Evolutionary conservation across 2,888 invertebrate genomes (phyloP), one percentile per base, ranked within the genome.

Genomic region (Plagodis pulveraria): DNA sequence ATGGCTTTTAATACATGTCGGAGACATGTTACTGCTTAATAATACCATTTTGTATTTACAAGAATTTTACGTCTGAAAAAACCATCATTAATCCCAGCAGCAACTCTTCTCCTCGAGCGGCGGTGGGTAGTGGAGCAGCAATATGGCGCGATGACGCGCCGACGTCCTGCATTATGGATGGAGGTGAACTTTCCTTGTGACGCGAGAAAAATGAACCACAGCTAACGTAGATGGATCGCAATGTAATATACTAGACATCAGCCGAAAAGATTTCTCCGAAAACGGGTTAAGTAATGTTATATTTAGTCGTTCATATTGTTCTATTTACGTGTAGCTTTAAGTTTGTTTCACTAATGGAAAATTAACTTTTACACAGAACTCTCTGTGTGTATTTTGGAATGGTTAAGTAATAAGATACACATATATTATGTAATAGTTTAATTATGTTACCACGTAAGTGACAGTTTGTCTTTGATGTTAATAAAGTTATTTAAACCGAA

Each of bases 141-240:
- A 87, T 89, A 89, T 89, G 90, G 81, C 78, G 85, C 83, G 91
- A 86, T 87, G 91, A 91, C 90, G 90, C 83, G 91, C 83, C 88
- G 90, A 92, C 91, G 82, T 76, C 82, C 76, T 91, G 86, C 89
- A 91, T 91, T 92, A 92, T 92, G 90, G 83, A 92, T 92, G 90
- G 80, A 73, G 77, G 81, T 76, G 74, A 89, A 89, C 83, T 87
- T 87, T 80, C 68, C 82, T 79, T 82, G 81, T 86, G 91, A 91
- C 91, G 89, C 85, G 89, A 87, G 91, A 92, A 91, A 92, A 92
- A 92, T 92, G 91, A 92, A 89, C 87, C 86, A 76, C 80, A 77
- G 79, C 79, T 76, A 77, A 76, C 74, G 73, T 73, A 77, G 84
- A 89, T 81, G 82, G 84, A 89, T 91, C 76, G 86, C 80, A 76